These are phyloP conservation scores for Dichetophora obliterata DNA, from an alignment of 2,888 invertebrate species.

Conservation along the genomic window DNA sequence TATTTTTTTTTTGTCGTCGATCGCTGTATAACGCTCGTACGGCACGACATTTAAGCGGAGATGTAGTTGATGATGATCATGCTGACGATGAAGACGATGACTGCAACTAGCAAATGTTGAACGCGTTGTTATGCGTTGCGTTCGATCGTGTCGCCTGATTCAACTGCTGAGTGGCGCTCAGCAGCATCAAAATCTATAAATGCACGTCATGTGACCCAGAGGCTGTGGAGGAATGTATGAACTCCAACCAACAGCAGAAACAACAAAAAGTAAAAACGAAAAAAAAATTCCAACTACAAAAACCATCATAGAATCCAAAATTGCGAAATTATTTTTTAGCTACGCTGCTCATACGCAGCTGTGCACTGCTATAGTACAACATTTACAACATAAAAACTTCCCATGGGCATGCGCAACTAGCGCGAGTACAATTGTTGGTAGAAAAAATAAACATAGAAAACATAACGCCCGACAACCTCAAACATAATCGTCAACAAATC, in stretches of 20 bases:
- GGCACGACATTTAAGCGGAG: slow-evolving; percentile 28
- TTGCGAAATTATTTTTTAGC: slow-evolving; percentile 48
- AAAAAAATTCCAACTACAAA: slow-evolving; percentile 8
- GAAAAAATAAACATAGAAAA: background rate
- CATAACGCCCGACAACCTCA: slow-evolving; percentile 9
- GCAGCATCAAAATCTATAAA: slow-evolving; percentile 12
- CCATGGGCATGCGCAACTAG: slow-evolving; percentile 5
- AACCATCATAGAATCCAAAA: slow-evolving; percentile 45
- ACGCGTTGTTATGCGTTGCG: slow-evolving; percentile 29
- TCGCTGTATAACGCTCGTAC: slow-evolving; percentile 1
- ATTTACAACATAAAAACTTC: slow-evolving; percentile 14
- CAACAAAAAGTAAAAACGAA: slow-evolving; percentile 17
- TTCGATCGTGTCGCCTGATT: slow-evolving; percentile 31
- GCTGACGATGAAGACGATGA: background rate
- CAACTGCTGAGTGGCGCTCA: slow-evolving; percentile 18
- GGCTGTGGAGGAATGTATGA: slow-evolving; percentile 33
- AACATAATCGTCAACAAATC: slow-evolving; percentile 36
- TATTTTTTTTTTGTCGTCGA: slow-evolving; percentile 27
- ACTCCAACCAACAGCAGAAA: slow-evolving; percentile 11
- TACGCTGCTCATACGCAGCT: slow-evolving; percentile 43
- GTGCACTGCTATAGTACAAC: background rate
- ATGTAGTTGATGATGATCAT: background rate
- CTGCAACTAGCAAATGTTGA: slow-evolving; percentile 1
- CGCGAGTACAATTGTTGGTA: background rate
- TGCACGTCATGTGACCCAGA: slow-evolving; percentile 42